A percentile compares a stretch with the other conserved stretches of the same genome.
These are phyloP conservation scores for Phacellophora camtschatica DNA, from an alignment of 30 jellyfish, hydroid and myxozoan genomes.

Conservation along the genomic window DNA sequence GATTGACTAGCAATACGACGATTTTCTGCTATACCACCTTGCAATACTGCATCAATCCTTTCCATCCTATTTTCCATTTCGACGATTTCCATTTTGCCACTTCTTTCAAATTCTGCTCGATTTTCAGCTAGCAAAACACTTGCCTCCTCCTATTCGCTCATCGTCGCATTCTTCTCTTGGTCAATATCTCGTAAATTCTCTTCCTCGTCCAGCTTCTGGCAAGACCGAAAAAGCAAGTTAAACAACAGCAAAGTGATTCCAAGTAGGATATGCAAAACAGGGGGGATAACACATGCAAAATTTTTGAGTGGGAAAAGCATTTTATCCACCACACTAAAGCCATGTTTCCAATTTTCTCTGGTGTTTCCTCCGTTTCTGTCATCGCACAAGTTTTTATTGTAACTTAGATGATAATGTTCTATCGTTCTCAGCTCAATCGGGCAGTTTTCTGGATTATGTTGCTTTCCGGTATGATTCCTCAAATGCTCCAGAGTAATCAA, in stretches of 20 bases:
- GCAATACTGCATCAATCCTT: neutral
- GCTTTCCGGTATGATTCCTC: conserved; percentile 11
- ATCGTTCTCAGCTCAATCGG: neutral
- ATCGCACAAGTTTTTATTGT: conserved; percentile 3
- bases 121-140: neutral
- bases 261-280: neutral
- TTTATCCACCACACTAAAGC: neutral
- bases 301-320: conserved; percentile 4
- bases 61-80: conserved; percentile 4
- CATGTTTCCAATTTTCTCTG: neutral
- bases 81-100: neutral
- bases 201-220: neutral
- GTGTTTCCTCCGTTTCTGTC: neutral
- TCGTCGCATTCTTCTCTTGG: neutral
- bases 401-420: conserved; percentile 10
- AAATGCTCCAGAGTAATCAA: conserved; percentile 22
- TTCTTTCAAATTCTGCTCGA: no score
- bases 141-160: neutral
- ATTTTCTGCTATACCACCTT: neutral
- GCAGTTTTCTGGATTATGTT: conserved; percentile 25
- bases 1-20: neutral
- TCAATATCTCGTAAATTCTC: neutral
- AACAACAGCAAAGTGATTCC: conserved; percentile 1
- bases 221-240: neutral
- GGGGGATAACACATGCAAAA: neutral